Percentiles rank a stretch among this genome's conserved stretches.
These are phyloP conservation scores for Astropecten irregularis DNA, from an alignment of 53 echinoderm and acorn worm genomes.

Conservation along the genomic window DNA sequence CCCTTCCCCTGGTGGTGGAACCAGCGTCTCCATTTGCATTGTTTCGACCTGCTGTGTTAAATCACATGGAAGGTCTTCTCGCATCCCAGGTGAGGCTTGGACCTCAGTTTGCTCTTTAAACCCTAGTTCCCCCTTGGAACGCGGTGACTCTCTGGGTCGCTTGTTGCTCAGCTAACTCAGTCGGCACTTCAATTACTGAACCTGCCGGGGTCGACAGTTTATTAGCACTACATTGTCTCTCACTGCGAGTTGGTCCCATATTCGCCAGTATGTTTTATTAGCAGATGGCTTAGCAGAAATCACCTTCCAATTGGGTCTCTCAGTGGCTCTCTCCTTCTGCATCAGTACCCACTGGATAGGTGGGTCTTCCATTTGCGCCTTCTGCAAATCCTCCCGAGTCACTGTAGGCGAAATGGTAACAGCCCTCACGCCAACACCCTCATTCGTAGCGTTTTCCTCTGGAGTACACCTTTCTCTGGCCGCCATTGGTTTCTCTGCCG, in stretches of 20 bases:
- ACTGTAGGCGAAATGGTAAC: not conserved
- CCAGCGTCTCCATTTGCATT: too few species aligned
- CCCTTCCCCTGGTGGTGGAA: too few species aligned
- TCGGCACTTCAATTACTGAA: too few species aligned
- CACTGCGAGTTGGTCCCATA: constrained; percentile 20
- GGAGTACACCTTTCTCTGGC: not conserved
- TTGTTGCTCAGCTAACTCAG: too few species aligned
- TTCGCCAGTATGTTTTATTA: constrained; percentile 15
- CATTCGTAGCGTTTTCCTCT: not conserved
- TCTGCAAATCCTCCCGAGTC: not conserved
- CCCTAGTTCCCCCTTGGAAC: not conserved
- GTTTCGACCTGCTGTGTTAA: too few species aligned
- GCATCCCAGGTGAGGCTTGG: too few species aligned
- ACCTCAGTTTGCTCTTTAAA: too few species aligned
- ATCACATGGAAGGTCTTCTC: too few species aligned
- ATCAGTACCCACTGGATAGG: not conserved
- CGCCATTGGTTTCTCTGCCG: not conserved
- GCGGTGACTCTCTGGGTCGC: too few species aligned
- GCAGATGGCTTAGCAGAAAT: not conserved
- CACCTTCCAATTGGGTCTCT: not conserved
- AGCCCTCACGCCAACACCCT: too few species aligned
- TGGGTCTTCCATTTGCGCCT: constrained; percentile 1
- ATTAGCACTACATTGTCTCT: not conserved
- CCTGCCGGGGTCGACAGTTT: too few species aligned
- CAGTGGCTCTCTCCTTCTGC: not conserved